Conservation (phyloP, 2,797 vertebrate genomes). For the Champsocephalus esox region DNA sequence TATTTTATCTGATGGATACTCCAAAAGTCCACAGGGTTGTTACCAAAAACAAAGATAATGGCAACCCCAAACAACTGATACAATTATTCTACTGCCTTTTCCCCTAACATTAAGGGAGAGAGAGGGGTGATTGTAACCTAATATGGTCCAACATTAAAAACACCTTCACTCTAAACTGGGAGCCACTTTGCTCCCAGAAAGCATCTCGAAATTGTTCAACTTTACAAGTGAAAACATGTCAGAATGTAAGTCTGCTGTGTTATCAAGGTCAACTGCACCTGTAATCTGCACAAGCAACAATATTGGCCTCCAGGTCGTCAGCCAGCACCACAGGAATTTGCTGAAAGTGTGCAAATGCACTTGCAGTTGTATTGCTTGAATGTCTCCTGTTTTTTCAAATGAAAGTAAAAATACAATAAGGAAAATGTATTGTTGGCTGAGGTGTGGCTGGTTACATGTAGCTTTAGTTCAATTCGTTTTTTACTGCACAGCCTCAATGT, state of each 20-base stretch:
- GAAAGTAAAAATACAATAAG: slow-evolving; percentile 39
- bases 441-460: background rate
- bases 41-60: background rate
- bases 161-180: background rate
- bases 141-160: background rate
- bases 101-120: background rate
- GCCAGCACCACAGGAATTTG: slow-evolving; percentile 16
- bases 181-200: background rate
- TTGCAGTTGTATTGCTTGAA: slow-evolving; percentile 34
- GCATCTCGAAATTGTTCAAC: slow-evolving; percentile 1
- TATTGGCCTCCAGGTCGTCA: slow-evolving; percentile 8
- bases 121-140: background rate
- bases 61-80: background rate
- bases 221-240: background rate
- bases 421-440: slow-evolving; percentile 30
- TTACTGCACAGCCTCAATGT: background rate
- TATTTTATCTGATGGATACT: background rate
- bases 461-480: slow-evolving; percentile 2
- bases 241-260: background rate
- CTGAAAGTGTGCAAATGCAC: slow-evolving; percentile 27
- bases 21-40: background rate
- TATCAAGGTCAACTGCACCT: background rate
- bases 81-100: background rate
- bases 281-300: slow-evolving; percentile 8
- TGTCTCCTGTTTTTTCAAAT: slow-evolving; percentile 53